Evolutionary conservation across 2,888 invertebrate species (phyloP).

Genomic region (Mesochorus sp.): DNA sequence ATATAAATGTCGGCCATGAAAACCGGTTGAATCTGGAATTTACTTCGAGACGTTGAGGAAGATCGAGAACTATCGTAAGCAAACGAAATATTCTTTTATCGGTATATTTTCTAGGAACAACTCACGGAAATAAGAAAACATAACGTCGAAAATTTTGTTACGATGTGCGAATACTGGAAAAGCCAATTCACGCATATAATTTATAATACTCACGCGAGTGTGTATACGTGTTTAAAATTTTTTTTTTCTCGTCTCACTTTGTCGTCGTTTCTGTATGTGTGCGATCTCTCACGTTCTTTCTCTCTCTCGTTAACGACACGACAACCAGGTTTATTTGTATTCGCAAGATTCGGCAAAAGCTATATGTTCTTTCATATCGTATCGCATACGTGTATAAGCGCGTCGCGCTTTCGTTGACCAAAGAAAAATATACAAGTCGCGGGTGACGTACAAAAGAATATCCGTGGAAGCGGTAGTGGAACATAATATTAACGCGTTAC

Average conservation of each 20-base stretch:
- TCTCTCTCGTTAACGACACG: conserved; percentile 24
- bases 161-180: conserved; percentile 51
- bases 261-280: conserved; percentile 6
- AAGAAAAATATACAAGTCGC: conserved; percentile 75
- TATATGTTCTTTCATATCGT: conserved; percentile 60
- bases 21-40: too few species aligned
- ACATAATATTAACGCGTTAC: conserved; percentile 59
- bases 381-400: conserved; percentile 71
- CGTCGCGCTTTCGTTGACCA: conserved; percentile 66
- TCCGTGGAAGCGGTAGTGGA: conserved; percentile 53
- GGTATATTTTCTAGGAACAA: conserved; percentile 30
- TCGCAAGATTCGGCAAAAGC: conserved; percentile 51
- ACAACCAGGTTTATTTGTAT: conserved; percentile 53
- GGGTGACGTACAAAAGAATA: conserved; percentile 70
- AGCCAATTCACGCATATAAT: conserved; percentile 35
- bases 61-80: too few species aligned
- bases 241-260: not conserved
- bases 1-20: too few species aligned
- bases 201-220: conserved; percentile 28
- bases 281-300: conserved; percentile 1
- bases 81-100: conserved; percentile 46
- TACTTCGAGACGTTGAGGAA: conserved; percentile 14
- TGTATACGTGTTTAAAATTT: conserved; percentile 7
- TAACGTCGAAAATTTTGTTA: conserved; percentile 21
- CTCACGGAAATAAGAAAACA: conserved; percentile 28